A percentile compares a stretch with the other conserved stretches of the same genome.
Conservation (phyloP, 2,888 invertebrate genomes). For the Leistus spinibarbis region DNA sequence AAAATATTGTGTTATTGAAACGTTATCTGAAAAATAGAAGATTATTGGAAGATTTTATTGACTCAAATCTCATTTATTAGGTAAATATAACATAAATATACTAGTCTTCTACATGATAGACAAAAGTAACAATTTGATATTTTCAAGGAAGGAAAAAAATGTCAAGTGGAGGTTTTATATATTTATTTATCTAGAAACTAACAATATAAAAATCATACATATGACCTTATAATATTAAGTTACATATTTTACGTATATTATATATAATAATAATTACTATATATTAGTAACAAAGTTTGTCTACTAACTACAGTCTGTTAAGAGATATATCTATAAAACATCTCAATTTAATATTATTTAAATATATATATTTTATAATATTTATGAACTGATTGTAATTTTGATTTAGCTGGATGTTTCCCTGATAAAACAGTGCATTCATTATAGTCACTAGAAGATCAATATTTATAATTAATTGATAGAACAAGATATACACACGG, state of each 20-base stretch:
- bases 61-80: too few species aligned
- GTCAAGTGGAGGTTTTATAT: conserved; percentile 48
- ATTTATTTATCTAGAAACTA: conserved; percentile 53
- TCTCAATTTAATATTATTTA: conserved; percentile 24
- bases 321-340: conserved; percentile 22
- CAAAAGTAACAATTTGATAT: too few species aligned
- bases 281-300: conserved; percentile 38
- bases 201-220: conserved; percentile 56
- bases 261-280: conserved; percentile 11
- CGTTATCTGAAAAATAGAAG: too few species aligned
- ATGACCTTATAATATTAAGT: conserved; percentile 35
- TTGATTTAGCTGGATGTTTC: conserved; percentile 36
- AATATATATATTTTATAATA: neutral
- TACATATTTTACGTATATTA: conserved; percentile 37
- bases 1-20: too few species aligned
- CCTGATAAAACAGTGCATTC: conserved; percentile 34
- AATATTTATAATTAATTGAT: neutral
- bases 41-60: too few species aligned
- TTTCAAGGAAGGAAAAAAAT: neutral
- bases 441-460: conserved; percentile 20
- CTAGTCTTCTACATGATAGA: too few species aligned
- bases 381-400: conserved; percentile 28
- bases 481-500: conserved; percentile 30
- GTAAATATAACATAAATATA: too few species aligned
- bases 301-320: conserved; percentile 38